These are phyloP conservation scores for Leucoma salicis DNA, from an alignment of 2,888 invertebrate species.

Conservation along the genomic window DNA sequence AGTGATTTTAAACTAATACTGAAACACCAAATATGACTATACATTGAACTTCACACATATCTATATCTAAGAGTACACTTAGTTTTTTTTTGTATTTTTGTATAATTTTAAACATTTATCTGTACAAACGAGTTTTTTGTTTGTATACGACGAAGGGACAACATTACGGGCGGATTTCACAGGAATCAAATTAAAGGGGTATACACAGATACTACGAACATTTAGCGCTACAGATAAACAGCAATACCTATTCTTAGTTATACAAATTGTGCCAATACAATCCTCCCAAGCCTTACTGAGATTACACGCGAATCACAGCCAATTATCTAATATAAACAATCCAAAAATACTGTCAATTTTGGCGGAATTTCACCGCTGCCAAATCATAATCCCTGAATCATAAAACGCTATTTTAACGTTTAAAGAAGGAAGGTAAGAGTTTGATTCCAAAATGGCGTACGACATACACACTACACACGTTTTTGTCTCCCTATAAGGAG, in stretches of 20 bases:
- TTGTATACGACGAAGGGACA: constrained; percentile 24
- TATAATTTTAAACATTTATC: constrained; percentile 34
- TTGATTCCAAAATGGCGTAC: constrained; percentile 11
- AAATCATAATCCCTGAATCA: constrained; percentile 4
- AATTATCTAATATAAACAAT: constrained; percentile 52
- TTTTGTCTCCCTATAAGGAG: constrained; percentile 16
- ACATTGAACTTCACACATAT: constrained; percentile 58
- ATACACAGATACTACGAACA: constrained; percentile 3
- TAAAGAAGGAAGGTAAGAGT: constrained; percentile 7
- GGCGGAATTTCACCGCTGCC: constrained; percentile 2
- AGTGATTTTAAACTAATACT: constrained; percentile 77
- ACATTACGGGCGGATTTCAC: constrained; percentile 39
- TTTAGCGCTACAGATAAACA: not conserved
- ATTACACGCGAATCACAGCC: constrained; percentile 69
- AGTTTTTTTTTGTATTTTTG: constrained; percentile 36
- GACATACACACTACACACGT: constrained; percentile 13
- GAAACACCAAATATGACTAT: constrained; percentile 59
- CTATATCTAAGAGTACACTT: constrained; percentile 45
- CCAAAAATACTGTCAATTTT: constrained; percentile 48
- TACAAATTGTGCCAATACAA: constrained; percentile 17
- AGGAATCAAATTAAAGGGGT: constrained; percentile 12
- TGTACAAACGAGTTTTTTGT: constrained; percentile 19
- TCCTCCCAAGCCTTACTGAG: constrained; percentile 32
- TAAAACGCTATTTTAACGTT: constrained; percentile 4
- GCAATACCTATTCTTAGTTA: constrained; percentile 3